Base-by-base conservation (phyloP, 2,888 invertebrate species). In the Scotopteryx bipunctaria region DNA sequence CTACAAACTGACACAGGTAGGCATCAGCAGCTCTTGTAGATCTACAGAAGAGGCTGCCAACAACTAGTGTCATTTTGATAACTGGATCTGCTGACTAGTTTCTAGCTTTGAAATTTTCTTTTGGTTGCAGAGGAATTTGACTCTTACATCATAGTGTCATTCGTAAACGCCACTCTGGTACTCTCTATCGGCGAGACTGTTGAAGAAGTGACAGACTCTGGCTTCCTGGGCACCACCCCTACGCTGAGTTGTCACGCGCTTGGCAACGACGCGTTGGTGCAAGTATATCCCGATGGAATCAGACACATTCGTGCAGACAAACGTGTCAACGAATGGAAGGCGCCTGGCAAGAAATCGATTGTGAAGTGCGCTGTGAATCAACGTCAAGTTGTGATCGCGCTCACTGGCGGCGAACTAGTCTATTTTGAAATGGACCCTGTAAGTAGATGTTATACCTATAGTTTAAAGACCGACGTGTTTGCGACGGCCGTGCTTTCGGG, bases 151-250 rank as follows among this genome's bases (percentile, higher is more conserved):
- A 98, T 99, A 83, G 99, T 99, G 71, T 99, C 99, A 41, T 99
- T 99, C 95, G 97, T 98, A 60, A 93, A 93, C 71, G 99, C 99
- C 67, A 99, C 99, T 9, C 93, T 99, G 75, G 99, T 99, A 61
- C 93, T 99, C 73, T 98, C 98, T 69, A 99, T 99, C 80, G 99
- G 99, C 66, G 99, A 99, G 87, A 99, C 99, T 8, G 99, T 99
- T n/a, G 99, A 99, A 87, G 99, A 99, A 94, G 99, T 99, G 15
- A 98, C 99, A 0, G 99, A 99, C 86, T 99, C 99, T 57, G 99
- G 99, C 33, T 99, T 99, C 84, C 92, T 99, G 71, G 99, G 99
- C 54, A 99, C 99, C 0, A 99, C 99, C 0, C 99, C 99, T 0
- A 99, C 99, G 0, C 91, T 99, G n/a, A 97, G 98, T 59, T 99